Evolutionary conservation across 30 jellyfish, hydroid and myxozoan genomes (phyloP).

Genomic region (Pelagia noctiluca): DNA sequence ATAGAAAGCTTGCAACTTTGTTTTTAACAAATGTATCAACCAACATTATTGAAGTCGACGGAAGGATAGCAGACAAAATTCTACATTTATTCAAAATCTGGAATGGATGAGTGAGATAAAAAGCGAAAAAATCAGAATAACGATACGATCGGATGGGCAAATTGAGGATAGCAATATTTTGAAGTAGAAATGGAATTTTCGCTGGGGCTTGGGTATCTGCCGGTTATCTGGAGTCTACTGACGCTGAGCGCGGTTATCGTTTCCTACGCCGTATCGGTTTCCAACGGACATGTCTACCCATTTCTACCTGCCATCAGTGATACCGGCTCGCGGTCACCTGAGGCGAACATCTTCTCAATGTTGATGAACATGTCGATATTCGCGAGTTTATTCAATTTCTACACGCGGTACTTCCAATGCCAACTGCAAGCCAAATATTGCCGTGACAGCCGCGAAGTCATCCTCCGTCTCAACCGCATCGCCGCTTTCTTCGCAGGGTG

Average conservation of each 20-base stretch:
- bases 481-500: conserved; percentile 63
- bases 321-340: conserved; percentile 87
- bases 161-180: no score
- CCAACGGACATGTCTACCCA: conserved; percentile 77
- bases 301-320: conserved; percentile 90
- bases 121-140: no score
- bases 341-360: conserved; percentile 73
- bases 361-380: conserved; percentile 81
- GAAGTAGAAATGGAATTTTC: conserved; percentile 49
- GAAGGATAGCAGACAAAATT: no score
- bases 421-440: conserved; percentile 79
- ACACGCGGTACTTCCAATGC: conserved; percentile 82
- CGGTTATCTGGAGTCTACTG: conserved; percentile 77
- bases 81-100: no score
- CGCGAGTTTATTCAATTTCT: conserved; percentile 54
- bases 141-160: no score
- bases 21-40: no score
- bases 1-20: no score
- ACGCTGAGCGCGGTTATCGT: conserved; percentile 64
- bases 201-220: conserved; percentile 85
- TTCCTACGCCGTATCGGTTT: conserved; percentile 72
- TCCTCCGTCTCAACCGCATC: conserved; percentile 56
- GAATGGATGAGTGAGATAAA: no score
- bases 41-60: no score
- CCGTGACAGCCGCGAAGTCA: conserved; percentile 67